phyloP scores from a whole-genome alignment of 2,797 vertebrate genomes.

The Lacerta bilineata region DNA sequence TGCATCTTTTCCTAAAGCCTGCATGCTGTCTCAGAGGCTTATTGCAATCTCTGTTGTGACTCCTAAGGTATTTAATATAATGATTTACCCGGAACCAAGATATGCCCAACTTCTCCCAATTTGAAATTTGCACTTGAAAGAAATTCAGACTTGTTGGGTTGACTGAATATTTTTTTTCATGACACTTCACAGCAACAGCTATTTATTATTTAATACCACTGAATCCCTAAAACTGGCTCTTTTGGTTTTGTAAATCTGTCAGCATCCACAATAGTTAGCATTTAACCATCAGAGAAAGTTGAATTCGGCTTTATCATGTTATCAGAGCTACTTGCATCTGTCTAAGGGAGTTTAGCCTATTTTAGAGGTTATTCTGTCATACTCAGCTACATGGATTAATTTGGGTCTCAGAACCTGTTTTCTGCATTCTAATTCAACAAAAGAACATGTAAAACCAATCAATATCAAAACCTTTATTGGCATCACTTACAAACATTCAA shows the following conservation, averaged over 20 bases:
- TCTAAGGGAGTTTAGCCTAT: not conserved
- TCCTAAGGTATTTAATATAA: not conserved
- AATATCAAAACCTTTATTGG: too few relatives aligned
- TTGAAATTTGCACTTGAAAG: conserved; percentile 34
- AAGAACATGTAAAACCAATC: not conserved
- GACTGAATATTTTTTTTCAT: not conserved
- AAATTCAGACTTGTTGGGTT: not conserved
- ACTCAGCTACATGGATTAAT: not conserved
- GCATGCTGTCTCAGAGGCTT: not conserved
- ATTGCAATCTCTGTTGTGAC: not conserved
- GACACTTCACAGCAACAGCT: not conserved
- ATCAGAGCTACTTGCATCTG: not conserved
- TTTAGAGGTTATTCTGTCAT: not conserved
- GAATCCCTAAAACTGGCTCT: not conserved
- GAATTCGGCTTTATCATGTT: not conserved
- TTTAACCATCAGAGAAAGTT: not conserved
- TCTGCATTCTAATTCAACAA: not conserved
- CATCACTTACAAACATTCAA: too few relatives aligned
- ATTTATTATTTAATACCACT: not conserved
- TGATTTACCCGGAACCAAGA: conserved; percentile 29
- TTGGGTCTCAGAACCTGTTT: not conserved
- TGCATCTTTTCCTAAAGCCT: not conserved
- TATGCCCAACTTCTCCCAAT: conserved; percentile 9
- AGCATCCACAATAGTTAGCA: not conserved
- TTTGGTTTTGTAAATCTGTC: not conserved